phyloP scores from a whole-genome alignment of 64 coral and sea anemone species.

The Dendrophyllia cribrosa region DNA sequence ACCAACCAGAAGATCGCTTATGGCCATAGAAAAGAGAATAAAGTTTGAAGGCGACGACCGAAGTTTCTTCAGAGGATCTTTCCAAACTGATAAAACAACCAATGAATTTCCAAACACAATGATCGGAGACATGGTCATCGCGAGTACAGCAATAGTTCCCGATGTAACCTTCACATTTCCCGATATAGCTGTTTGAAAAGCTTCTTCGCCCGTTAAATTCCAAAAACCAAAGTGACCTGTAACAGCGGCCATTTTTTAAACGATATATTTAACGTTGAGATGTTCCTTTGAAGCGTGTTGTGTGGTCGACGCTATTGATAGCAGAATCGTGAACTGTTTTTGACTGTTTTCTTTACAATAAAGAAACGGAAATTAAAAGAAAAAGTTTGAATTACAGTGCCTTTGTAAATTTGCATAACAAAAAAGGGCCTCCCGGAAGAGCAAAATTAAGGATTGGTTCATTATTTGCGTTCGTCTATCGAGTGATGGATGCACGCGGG shows the following conservation, averaged over 20 bases:
- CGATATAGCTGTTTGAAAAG: neutral
- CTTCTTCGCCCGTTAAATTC: neutral
- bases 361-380: too few species aligned
- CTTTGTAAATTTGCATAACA: too few species aligned
- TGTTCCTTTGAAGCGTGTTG: too few species aligned
- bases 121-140: slow-evolving; percentile 1
- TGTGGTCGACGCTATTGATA: too few species aligned
- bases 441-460: too few species aligned
- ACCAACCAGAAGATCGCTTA: slow-evolving; percentile 42
- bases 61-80: slow-evolving; percentile 53
- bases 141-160: neutral
- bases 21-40: slow-evolving; percentile 31
- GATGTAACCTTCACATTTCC: neutral
- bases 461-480: too few species aligned
- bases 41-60: slow-evolving; percentile 37
- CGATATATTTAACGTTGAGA: too few species aligned
- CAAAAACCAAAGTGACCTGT: neutral
- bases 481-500: too few species aligned
- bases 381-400: too few species aligned
- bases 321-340: too few species aligned
- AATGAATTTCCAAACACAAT: slow-evolving; percentile 22
- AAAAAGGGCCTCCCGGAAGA: too few species aligned
- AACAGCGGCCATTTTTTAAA: neutral
- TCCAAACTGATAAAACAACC: slow-evolving; percentile 44
- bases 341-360: too few species aligned